Evolutionary conservation across 2,888 invertebrate genomes (phyloP).

Genomic region (Ophion costatus): DNA sequence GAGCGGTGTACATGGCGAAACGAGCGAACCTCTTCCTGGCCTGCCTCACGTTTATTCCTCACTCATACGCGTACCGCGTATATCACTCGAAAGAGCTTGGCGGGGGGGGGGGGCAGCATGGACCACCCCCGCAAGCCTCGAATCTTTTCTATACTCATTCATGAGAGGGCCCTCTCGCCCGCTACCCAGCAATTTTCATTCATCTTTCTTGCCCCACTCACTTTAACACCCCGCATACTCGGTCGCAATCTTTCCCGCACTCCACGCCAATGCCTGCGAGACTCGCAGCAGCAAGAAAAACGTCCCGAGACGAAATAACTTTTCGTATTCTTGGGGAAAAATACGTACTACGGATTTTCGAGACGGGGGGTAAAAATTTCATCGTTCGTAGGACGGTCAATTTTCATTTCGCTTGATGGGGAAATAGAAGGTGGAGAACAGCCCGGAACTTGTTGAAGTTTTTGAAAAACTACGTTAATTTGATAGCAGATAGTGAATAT

Average conservation of each 20-base stretch:
- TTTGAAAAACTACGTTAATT: too few relatives aligned
- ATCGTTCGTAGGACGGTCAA: too few relatives aligned
- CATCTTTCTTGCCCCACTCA: conserved; percentile 63
- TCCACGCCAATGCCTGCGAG: not conserved
- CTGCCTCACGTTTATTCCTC: conserved; percentile 47
- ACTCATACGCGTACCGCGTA: not conserved
- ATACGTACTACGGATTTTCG: too few relatives aligned
- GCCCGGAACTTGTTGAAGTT: too few relatives aligned
- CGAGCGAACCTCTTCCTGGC: conserved; percentile 27
- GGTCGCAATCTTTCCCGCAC: not conserved
- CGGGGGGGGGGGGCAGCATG: not conserved
- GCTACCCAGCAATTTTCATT: conserved; percentile 71
- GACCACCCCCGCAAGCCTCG: conserved; percentile 43
- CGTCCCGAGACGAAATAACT: too few relatives aligned
- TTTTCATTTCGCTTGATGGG: too few relatives aligned
- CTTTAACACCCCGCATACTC: not conserved
- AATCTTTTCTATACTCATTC: conserved; percentile 65
- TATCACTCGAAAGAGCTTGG: conserved; percentile 11
- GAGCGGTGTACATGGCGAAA: not conserved
- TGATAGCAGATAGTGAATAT: too few relatives aligned
- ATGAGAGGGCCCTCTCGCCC: conserved; percentile 46
- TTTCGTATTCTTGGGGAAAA: too few relatives aligned
- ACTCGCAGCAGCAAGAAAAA: not conserved
- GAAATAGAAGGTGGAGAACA: too few relatives aligned
- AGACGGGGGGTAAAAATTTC: too few relatives aligned